phyloP scores from a whole-genome alignment of 2,797 vertebrate genomes.

The Megaceryle alcyon region DNA sequence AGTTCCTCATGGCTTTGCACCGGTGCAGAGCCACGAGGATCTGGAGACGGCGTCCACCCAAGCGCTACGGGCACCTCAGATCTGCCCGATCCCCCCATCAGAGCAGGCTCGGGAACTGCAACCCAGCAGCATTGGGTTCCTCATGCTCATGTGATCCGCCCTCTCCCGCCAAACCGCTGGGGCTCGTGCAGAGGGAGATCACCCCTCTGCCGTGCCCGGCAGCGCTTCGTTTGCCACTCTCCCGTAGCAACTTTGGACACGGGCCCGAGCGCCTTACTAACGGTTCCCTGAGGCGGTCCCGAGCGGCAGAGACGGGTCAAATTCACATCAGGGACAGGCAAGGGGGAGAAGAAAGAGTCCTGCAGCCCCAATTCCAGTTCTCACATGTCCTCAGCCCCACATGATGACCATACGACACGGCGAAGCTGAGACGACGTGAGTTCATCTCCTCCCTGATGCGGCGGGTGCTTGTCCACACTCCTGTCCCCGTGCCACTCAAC shows the following conservation, averaged over 20 bases:
- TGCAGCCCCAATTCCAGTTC: rapidly evolving
- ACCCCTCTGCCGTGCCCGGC: not conserved
- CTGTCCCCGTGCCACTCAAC: rapidly evolving
- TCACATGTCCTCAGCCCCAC: rapidly evolving
- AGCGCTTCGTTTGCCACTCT: not conserved
- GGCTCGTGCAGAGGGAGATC: not conserved
- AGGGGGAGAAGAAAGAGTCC: not conserved
- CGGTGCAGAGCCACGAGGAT: not conserved
- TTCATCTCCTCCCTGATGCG: rapidly evolving
- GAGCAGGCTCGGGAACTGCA: not conserved
- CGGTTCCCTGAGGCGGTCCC: rapidly evolving
- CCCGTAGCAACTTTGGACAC: rapidly evolving
- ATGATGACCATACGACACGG: rapidly evolving
- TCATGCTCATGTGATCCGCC: not conserved
- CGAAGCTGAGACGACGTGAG: rapidly evolving
- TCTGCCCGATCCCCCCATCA: not conserved
- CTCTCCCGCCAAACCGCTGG: not conserved
- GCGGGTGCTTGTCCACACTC: rapidly evolving
- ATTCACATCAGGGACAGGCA: no score
- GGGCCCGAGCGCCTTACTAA: rapidly evolving
- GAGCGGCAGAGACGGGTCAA: rapidly evolving
- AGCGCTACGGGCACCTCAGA: not conserved
- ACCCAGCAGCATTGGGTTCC: not conserved
- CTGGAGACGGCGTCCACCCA: not conserved
- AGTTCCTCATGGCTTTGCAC: no score